A percentile compares a stretch with the other conserved stretches of the same genome.
phyloP scores from a whole-genome alignment of 2,888 invertebrate species.

The Drosophila greeni region DNA sequence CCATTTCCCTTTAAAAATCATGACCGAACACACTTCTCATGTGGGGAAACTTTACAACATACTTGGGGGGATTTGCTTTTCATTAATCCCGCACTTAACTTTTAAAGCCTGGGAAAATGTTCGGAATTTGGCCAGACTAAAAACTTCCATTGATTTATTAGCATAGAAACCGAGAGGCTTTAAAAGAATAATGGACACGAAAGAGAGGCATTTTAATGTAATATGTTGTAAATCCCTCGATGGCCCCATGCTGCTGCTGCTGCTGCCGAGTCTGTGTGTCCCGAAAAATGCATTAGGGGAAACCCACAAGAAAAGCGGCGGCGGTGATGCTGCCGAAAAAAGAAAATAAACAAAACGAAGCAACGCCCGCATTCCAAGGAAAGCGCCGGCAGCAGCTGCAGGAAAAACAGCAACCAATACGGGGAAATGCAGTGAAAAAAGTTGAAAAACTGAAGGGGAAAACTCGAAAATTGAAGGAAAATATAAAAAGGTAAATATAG shows the following conservation, averaged over 20 bases:
- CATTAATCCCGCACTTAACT: slow-evolving; percentile 25
- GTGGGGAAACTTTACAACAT: slow-evolving; percentile 17
- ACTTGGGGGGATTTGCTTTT: slow-evolving; percentile 16
- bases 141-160: slow-evolving; percentile 62
- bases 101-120: slow-evolving; percentile 45
- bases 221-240: slow-evolving; percentile 53
- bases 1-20: slow-evolving; percentile 9
- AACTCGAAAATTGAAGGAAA: not conserved
- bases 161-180: slow-evolving; percentile 40
- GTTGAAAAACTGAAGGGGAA: too few species aligned
- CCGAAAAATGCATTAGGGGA: slow-evolving; percentile 62
- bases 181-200: slow-evolving; percentile 20
- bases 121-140: slow-evolving; percentile 45
- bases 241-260: slow-evolving; percentile 62
- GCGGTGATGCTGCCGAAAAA: slow-evolving; percentile 19
- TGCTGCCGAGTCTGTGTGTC: slow-evolving; percentile 45
- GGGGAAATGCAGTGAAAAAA: not conserved
- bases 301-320: slow-evolving; percentile 36
- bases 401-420: slow-evolving; percentile 38
- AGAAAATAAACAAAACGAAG: slow-evolving; percentile 50
- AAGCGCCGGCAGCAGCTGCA: slow-evolving; percentile 70
- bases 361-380: slow-evolving; percentile 69
- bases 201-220: slow-evolving; percentile 61
- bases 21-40: not conserved
- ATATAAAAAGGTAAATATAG: not conserved